phyloP scores from a whole-genome alignment of 2,113 vertebrate genomes.

The Sorex araneus region DNA sequence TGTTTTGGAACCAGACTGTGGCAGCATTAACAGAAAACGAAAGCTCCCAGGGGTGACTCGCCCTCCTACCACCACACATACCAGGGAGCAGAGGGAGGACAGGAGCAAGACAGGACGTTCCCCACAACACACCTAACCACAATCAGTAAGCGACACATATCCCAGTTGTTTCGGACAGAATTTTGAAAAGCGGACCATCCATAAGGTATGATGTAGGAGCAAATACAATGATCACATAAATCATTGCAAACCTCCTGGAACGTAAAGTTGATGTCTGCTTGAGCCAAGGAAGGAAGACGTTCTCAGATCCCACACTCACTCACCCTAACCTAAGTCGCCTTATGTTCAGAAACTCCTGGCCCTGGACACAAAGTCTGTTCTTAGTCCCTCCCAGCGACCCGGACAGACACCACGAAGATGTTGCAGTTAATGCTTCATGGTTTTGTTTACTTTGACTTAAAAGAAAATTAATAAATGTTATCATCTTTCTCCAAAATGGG shows the following conservation, averaged over 20 bases:
- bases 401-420: not conserved
- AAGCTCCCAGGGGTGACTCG: not conserved
- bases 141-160: not conserved
- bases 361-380: not conserved
- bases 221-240: not conserved
- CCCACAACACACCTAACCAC: too few relatives aligned
- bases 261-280: not conserved
- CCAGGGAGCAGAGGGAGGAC: not conserved
- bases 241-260: not conserved
- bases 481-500: constrained; percentile 8
- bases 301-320: not conserved
- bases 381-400: not conserved
- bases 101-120: not conserved
- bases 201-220: not conserved
- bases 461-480: not conserved
- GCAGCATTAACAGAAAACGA: not conserved
- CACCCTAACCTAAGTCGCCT: not conserved
- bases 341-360: not conserved
- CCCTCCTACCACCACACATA: not conserved
- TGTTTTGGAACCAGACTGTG: constrained; percentile 49
- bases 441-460: not conserved
- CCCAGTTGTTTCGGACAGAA: not conserved
- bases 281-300: not conserved
- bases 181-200: not conserved
- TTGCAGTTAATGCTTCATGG: not conserved